Evolutionary conservation across 2,797 vertebrate species (phyloP), one percentile per base, ranked within the genome.

Genomic region (Amblyopsis hoosieri): DNA sequence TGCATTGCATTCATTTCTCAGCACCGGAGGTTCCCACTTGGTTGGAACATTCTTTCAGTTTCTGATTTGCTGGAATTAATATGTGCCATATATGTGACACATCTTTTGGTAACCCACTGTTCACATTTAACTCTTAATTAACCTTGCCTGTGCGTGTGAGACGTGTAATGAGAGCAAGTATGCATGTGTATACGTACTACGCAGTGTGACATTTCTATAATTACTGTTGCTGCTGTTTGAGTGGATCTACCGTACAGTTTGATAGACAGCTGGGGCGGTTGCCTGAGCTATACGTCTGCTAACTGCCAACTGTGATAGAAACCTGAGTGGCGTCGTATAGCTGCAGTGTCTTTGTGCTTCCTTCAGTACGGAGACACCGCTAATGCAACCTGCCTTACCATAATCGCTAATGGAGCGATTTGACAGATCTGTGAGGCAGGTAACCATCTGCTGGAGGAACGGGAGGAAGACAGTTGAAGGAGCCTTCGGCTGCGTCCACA

Each of bases 341-440:
- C 74, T 75, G 68, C 76, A 78, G 71, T n/a, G 67, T 69, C 49
- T 69, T 33, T 55, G 52, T 56, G 60, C 15, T 55, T 31, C 59
- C 68, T 54, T 69, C 67, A 66, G 76, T 67, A 72, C 55, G 66
- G 48, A 75, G 71, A 72, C 76, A 57, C 67, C 23, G 53, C 58
- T 53, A 51, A 60, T 50, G 66, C 67, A 45, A 29, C 48, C 12
- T 1, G 6, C 55, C 69, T 65, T 71, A 69, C 63, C 67, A 0
- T 73, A 67, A 68, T 78, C 60, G 54, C 65, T 71, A 74, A 74
- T 76, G 51, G 74, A 78, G 68, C 71, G 12, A 62, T 83, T 69
- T 69, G 74, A 79, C 80, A 3, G 65, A 57, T 55, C 74, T 58
- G 57, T 62, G 56, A 71, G n/a, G 52, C 64, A 50, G 60, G n/a